Evolutionary conservation across 2,888 invertebrate genomes (phyloP).

Genomic region (Zaprionus lineosus): DNA sequence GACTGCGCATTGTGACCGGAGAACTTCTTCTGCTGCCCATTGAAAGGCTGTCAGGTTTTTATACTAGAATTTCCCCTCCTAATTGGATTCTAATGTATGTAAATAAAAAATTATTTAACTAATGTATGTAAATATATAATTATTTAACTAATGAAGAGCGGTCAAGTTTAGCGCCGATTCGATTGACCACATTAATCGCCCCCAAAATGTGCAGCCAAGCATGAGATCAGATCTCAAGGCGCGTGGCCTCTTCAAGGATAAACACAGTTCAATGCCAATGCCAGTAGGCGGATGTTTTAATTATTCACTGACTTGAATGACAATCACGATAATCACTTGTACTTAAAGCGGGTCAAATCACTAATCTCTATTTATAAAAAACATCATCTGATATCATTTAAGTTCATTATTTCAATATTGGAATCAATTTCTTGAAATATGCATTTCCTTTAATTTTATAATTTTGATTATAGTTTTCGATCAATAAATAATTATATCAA

Average conservation of each 20-base stretch:
- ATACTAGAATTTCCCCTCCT: slow-evolving; percentile 24
- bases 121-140: too few species aligned
- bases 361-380: too few species aligned
- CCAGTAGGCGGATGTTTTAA: not conserved
- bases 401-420: too few species aligned
- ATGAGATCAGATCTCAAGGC: too few species aligned
- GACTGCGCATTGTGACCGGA: slow-evolving; percentile 33
- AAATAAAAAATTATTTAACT: too few species aligned
- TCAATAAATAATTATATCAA: too few species aligned
- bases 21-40: slow-evolving; percentile 12
- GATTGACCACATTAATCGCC: slow-evolving; percentile 29
- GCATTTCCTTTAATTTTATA: not conserved
- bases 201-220: slow-evolving; percentile 35
- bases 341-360: slow-evolving; percentile 27
- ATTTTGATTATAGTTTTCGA: too few species aligned
- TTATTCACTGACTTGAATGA: too few species aligned
- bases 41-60: slow-evolving; percentile 34
- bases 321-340: too few species aligned
- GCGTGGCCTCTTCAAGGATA: too few species aligned
- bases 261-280: slow-evolving; percentile 46
- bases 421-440: slow-evolving; percentile 14
- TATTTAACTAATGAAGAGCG: slow-evolving; percentile 38
- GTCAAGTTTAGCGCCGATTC: slow-evolving; percentile 13
- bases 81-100: slow-evolving; percentile 48
- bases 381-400: too few species aligned